Conservation (phyloP, 1,140 invertebrate species). For the Zaprionus davidi region DNA sequence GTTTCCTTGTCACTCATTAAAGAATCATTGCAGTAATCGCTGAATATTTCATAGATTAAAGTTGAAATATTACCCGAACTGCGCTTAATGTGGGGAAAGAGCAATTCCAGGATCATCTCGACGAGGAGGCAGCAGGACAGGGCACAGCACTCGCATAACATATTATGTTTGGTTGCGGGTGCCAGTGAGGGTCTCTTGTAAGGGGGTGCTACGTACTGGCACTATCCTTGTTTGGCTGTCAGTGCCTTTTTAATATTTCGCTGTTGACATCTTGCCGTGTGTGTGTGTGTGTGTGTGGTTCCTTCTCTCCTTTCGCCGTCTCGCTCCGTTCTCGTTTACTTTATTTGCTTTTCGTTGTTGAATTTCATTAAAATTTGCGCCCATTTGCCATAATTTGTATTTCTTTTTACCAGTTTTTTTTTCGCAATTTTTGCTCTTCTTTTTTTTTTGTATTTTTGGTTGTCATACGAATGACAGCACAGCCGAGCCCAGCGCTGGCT, state of each 20-base stretch:
- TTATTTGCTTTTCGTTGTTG: slow-evolving; percentile 63
- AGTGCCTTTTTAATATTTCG: slow-evolving; percentile 62
- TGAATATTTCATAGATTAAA: slow-evolving; percentile 34
- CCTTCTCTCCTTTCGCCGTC: slow-evolving; percentile 6
- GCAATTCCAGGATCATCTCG: not conserved
- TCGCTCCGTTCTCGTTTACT: slow-evolving; percentile 31
- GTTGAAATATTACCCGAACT: slow-evolving; percentile 8
- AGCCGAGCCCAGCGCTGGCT: slow-evolving; percentile 5
- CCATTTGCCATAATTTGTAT: slow-evolving; percentile 82
- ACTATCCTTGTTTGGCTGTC: slow-evolving; percentile 44
- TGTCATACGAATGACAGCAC: slow-evolving; percentile 63
- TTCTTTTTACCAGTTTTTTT: slow-evolving; percentile 35
- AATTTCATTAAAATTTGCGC: slow-evolving; percentile 82
- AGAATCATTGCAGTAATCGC: slow-evolving; percentile 8
- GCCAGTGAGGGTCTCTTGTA: not conserved
- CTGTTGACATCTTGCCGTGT: slow-evolving; percentile 63
- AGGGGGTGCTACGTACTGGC: slow-evolving; percentile 10
- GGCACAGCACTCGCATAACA: not conserved
- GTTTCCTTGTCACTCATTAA: slow-evolving; percentile 33
- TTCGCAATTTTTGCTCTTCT: slow-evolving; percentile 4
- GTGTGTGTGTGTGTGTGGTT: not conserved
- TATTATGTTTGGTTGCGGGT: not conserved
- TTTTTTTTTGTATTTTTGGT: slow-evolving; percentile 13
- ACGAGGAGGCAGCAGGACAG: not conserved
- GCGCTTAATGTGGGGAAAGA: not conserved